Conservation (phyloP, 1,140 invertebrate genomes). For the Drosophila paulistorum region DNA sequence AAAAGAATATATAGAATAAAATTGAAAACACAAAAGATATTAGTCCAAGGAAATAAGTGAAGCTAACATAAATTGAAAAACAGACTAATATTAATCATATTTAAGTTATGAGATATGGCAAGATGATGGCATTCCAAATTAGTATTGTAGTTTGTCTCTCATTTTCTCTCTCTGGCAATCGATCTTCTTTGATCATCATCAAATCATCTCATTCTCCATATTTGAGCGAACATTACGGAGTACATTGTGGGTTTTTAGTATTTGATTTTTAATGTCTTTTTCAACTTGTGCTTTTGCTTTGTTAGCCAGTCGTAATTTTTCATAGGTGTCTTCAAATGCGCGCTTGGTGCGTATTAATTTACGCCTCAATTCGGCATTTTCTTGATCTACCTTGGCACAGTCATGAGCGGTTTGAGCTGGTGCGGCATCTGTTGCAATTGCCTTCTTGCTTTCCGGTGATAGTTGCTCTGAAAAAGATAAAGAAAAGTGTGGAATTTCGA, state of each 20-base stretch:
- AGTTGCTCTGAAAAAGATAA: slow-evolving; percentile 32
- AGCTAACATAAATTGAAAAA: slow-evolving; percentile 9
- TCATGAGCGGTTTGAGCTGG: slow-evolving; percentile 50
- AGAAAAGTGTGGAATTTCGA: neutral
- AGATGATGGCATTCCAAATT: slow-evolving; percentile 33
- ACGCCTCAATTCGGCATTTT: slow-evolving; percentile 84
- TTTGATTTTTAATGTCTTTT: slow-evolving; percentile 85
- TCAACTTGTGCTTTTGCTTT: slow-evolving; percentile 85
- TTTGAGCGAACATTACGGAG: slow-evolving; percentile 85
- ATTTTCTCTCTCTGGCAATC: neutral
- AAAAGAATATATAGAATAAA: slow-evolving; percentile 23
- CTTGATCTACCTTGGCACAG: slow-evolving; percentile 83
- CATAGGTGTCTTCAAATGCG: slow-evolving; percentile 85
- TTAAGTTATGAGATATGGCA: slow-evolving; percentile 33
- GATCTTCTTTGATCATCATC: slow-evolving; percentile 29
- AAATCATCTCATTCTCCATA: slow-evolving; percentile 81
- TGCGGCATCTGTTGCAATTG: slow-evolving; percentile 4
- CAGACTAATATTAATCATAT: neutral
- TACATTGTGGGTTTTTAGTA: slow-evolving; percentile 86
- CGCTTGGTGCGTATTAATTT: slow-evolving; percentile 84
- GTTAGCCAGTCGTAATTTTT: slow-evolving; percentile 84
- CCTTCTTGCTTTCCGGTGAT: slow-evolving; percentile 40
- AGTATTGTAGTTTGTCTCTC: slow-evolving; percentile 19
- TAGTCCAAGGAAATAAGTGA: slow-evolving; percentile 24
- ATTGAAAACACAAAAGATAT: slow-evolving; percentile 14